Percentiles rank a stretch among this genome's conserved stretches.
Conservation (phyloP, 2,797 vertebrate genomes). For the Momotus momota region DNA sequence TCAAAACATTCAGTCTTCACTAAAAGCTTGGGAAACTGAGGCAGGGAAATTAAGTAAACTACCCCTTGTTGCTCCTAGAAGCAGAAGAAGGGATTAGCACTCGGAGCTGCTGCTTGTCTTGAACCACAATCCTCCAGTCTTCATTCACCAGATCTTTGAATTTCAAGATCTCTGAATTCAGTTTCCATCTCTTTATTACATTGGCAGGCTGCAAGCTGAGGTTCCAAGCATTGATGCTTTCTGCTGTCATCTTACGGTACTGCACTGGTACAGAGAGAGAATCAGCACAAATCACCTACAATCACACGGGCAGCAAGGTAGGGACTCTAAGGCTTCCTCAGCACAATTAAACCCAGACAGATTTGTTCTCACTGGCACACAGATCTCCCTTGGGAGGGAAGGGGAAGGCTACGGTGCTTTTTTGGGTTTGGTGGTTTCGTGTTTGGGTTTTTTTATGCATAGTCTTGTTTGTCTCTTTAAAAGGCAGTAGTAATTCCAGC, state of each 20-base stretch:
- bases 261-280: background rate
- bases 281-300: background rate
- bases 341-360: background rate
- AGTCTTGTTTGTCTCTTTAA: background rate
- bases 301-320: background rate
- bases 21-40: background rate
- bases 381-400: background rate
- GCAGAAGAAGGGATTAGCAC: background rate
- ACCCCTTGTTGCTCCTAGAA: background rate
- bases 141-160: background rate
- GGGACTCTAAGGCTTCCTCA: background rate
- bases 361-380: background rate
- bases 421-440: background rate
- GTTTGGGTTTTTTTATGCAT: background rate
- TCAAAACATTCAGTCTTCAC: background rate
- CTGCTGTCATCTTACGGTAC: background rate
- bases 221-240: background rate
- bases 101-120: background rate
- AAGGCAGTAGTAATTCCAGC: background rate
- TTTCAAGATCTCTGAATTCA: background rate
- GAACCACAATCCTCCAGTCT: background rate
- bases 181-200: background rate
- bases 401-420: background rate
- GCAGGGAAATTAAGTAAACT: background rate
- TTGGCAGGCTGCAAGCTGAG: background rate